Evolutionary conservation across 2,888 invertebrate species (phyloP).

Genomic region (Luffia ferchaultella): DNA sequence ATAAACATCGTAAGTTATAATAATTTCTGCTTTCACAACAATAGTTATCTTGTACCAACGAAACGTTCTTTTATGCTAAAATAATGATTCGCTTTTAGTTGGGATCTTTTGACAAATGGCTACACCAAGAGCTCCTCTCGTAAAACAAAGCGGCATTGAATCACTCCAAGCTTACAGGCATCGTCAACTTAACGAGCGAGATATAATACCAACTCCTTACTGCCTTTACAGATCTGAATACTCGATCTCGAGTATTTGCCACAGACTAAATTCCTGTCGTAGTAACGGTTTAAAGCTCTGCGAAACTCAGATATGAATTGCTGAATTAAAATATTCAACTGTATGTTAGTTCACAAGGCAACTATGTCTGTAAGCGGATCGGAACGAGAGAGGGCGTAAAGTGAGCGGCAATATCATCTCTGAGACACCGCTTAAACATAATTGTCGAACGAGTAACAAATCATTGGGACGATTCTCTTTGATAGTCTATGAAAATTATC

Average conservation of each 20-base stretch:
- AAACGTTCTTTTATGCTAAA: slow-evolving; percentile 22
- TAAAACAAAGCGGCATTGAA: slow-evolving; percentile 42
- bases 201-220: slow-evolving; percentile 23
- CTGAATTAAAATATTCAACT: too few species aligned
- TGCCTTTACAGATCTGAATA: slow-evolving; percentile 1
- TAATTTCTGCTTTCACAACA: neutral
- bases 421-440: slow-evolving; percentile 3
- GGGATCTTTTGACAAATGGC: slow-evolving; percentile 47
- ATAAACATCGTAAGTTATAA: neutral
- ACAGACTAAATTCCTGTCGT: slow-evolving; percentile 2
- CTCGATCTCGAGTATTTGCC: neutral
- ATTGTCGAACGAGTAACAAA: slow-evolving; percentile 5
- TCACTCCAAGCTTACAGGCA: slow-evolving; percentile 31
- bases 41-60: slow-evolving; percentile 1
- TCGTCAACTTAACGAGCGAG: slow-evolving; percentile 46
- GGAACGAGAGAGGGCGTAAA: slow-evolving; percentile 1
- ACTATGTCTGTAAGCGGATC: neutral
- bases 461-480: neutral
- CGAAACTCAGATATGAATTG: too few species aligned
- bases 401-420: slow-evolving; percentile 2
- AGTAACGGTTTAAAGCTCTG: too few species aligned
- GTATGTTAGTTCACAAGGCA: neutral
- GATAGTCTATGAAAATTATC: neutral
- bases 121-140: slow-evolving; percentile 23
- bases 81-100: slow-evolving; percentile 38